Evolutionary conservation across 2,797 vertebrate species (phyloP).

Genomic region (Scleropages formosus): DNA sequence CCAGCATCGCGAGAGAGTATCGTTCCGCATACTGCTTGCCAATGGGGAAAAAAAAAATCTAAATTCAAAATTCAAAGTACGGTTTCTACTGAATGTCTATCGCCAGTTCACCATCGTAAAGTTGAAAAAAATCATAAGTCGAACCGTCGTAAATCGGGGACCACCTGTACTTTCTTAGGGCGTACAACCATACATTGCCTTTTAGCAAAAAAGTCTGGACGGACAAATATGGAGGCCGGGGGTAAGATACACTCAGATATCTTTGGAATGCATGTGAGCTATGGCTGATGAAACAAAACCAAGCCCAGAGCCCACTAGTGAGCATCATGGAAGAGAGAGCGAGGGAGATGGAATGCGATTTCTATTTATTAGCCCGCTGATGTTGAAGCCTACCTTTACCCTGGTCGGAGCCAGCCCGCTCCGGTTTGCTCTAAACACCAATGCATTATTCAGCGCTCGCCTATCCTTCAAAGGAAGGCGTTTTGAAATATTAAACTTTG

Average conservation of each 20-base stretch:
- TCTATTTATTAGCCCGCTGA: slow-evolving; percentile 59
- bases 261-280: not conserved
- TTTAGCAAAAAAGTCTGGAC: no score
- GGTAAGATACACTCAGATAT: not conserved
- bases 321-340: slow-evolving; percentile 51
- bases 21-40: no score
- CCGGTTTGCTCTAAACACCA: slow-evolving; percentile 56
- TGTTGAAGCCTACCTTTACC: slow-evolving; percentile 51
- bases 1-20: no score
- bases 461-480: slow-evolving; percentile 36
- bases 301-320: slow-evolving; percentile 3
- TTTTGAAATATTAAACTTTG: slow-evolving; percentile 64
- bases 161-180: no score
- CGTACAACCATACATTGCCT: no score
- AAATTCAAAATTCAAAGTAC: no score
- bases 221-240: not conserved
- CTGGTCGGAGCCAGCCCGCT: slow-evolving; percentile 47
- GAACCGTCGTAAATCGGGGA: no score
- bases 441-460: slow-evolving; percentile 61
- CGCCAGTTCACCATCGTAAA: no score
- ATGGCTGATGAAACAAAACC: not conserved
- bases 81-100: no score
- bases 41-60: no score
- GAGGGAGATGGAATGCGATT: slow-evolving; percentile 47
- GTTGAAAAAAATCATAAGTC: no score